phyloP scores from a whole-genome alignment of 2,113 vertebrate genomes.

The Eolophus roseicapilla region DNA sequence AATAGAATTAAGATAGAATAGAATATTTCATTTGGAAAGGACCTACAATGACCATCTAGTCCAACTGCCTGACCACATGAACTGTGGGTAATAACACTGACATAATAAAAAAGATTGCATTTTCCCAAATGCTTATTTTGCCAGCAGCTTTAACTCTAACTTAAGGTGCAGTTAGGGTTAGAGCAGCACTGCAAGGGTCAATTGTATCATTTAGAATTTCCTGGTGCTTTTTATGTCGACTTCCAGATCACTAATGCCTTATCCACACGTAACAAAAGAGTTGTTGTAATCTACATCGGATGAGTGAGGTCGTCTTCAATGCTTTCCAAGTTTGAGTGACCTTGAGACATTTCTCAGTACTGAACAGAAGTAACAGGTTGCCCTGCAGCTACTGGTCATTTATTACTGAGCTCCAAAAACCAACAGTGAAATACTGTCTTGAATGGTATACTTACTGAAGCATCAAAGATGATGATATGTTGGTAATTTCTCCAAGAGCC shows the following conservation, averaged over 20 bases:
- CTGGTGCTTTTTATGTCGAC: background rate
- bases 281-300: background rate
- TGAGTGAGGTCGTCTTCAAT: conserved; percentile 22
- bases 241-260: conserved; percentile 4
- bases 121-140: background rate
- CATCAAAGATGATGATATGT: background rate
- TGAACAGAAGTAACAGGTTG: background rate
- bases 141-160: background rate
- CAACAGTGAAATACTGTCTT: background rate
- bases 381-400: background rate
- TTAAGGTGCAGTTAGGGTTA: background rate
- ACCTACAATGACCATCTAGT: background rate
- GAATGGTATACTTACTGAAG: background rate
- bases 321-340: conserved; percentile 6
- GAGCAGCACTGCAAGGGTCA: background rate
- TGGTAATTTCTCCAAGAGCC: background rate
- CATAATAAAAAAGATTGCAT: background rate
- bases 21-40: background rate
- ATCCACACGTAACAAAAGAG: conserved; percentile 41
- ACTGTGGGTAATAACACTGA: background rate
- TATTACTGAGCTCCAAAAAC: background rate
- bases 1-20: background rate
- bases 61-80: background rate
- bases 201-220: background rate
- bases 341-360: background rate